A percentile compares a stretch with the other conserved stretches of the same genome.
phyloP scores from a whole-genome alignment of 2,888 invertebrate genomes.

The Ecliptopera silaceata region DNA sequence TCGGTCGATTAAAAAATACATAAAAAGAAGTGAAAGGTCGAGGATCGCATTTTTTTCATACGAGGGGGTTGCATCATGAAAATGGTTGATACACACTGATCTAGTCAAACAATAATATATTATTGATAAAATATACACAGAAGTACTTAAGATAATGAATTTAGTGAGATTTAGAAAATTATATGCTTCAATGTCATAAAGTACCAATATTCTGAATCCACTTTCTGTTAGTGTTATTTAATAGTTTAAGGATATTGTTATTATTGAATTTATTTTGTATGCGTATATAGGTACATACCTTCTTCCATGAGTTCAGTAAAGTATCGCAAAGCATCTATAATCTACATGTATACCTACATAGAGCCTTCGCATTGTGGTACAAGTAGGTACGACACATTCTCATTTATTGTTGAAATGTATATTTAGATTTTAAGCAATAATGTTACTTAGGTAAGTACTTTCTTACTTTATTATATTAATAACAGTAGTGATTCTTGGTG shows the following conservation, averaged over 20 bases:
- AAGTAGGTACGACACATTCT: slow-evolving; percentile 24
- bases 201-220: slow-evolving; percentile 11
- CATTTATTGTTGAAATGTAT: slow-evolving; percentile 43
- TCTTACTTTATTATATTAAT: slow-evolving; percentile 11
- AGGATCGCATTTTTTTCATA: too few species aligned
- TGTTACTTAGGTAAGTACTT: slow-evolving; percentile 8
- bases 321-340: slow-evolving; percentile 1
- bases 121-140: slow-evolving; percentile 21
- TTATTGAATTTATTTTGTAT: slow-evolving; percentile 20
- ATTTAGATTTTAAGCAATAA: slow-evolving; percentile 45
- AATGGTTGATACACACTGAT: too few species aligned
- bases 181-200: slow-evolving; percentile 10
- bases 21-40: too few species aligned
- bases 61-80: too few species aligned
- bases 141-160: slow-evolving; percentile 15
- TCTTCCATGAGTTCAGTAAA: slow-evolving; percentile 1
- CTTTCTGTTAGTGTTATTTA: not conserved
- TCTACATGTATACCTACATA: not conserved
- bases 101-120: slow-evolving; percentile 30
- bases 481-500: slow-evolving; percentile 27
- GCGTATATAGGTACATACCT: slow-evolving; percentile 1
- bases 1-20: too few species aligned
- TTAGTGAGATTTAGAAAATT: slow-evolving; percentile 25
- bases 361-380: slow-evolving; percentile 24
- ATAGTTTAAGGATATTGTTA: slow-evolving; percentile 5